phyloP scores from a whole-genome alignment of 2,888 invertebrate genomes.

The Catocala fraxini region DNA sequence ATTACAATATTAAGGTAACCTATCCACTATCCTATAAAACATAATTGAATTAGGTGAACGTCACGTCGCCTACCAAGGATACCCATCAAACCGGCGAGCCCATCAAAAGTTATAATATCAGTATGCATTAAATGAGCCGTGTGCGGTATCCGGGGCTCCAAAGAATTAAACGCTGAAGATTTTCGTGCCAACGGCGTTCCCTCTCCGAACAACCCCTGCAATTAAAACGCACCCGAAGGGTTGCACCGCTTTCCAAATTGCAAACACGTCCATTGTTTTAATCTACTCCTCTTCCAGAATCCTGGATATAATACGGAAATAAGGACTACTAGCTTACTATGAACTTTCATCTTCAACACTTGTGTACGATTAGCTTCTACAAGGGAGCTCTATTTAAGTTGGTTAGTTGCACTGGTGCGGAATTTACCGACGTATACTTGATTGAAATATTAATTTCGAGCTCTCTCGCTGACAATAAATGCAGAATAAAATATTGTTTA shows the following conservation, averaged over 20 bases:
- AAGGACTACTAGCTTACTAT: constrained; percentile 60
- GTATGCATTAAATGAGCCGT: constrained; percentile 69
- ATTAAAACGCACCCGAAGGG: constrained; percentile 85
- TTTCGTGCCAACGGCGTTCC: constrained; percentile 61
- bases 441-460: constrained; percentile 80
- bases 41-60: constrained; percentile 12
- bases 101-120: constrained; percentile 61
- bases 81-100: constrained; percentile 31
- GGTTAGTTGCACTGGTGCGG: constrained; percentile 57
- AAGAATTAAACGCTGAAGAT: constrained; percentile 71
- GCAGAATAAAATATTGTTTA: constrained; percentile 14
- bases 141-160: constrained; percentile 57
- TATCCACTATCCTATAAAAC: constrained; percentile 19
- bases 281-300: constrained; percentile 75
- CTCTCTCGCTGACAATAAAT: constrained; percentile 51
- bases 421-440: constrained; percentile 70
- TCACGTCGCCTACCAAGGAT: constrained; percentile 17
- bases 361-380: constrained; percentile 28
- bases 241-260: constrained; percentile 82
- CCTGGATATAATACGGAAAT: constrained; percentile 73
- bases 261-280: constrained; percentile 86
- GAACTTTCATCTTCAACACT: constrained; percentile 46
- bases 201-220: constrained; percentile 72
- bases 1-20: not conserved
- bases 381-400: constrained; percentile 55